These are phyloP conservation scores for Empidonax alnorum DNA, from an alignment of 2,113 vertebrate genomes.

Conservation along the genomic window DNA sequence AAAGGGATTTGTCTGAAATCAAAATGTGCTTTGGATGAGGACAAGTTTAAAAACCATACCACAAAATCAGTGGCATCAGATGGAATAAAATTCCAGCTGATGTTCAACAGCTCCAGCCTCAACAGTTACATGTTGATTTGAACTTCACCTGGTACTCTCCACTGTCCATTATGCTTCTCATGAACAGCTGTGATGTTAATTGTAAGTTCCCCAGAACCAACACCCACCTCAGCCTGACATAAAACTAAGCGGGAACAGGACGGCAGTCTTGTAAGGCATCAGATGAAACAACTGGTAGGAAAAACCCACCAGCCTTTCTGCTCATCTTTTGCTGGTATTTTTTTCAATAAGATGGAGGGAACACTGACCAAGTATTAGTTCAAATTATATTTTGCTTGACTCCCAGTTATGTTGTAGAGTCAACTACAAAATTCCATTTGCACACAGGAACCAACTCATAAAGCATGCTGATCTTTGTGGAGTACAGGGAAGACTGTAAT, in stretches of 20 bases:
- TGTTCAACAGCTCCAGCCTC: background rate
- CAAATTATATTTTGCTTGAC: background rate
- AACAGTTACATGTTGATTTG: background rate
- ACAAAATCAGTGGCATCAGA: background rate
- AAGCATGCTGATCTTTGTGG: background rate
- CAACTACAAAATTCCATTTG: background rate
- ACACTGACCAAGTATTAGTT: background rate
- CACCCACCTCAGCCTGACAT: background rate
- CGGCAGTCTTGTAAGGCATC: background rate
- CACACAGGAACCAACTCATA: background rate
- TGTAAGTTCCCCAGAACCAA: background rate
- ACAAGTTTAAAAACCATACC: background rate
- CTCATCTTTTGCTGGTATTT: background rate
- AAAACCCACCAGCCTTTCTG: background rate
- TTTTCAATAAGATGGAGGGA: background rate
- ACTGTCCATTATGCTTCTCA: background rate
- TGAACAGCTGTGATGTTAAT: background rate
- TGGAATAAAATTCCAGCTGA: background rate
- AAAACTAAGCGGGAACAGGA: background rate
- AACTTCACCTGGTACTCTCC: background rate
- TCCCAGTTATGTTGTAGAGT: background rate
- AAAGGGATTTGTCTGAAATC: background rate
- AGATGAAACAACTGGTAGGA: background rate
- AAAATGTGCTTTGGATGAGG: background rate
- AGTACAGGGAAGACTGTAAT: background rate